phyloP scores from a whole-genome alignment of 2,113 vertebrate genomes.

The Melanerpes formicivorus region DNA sequence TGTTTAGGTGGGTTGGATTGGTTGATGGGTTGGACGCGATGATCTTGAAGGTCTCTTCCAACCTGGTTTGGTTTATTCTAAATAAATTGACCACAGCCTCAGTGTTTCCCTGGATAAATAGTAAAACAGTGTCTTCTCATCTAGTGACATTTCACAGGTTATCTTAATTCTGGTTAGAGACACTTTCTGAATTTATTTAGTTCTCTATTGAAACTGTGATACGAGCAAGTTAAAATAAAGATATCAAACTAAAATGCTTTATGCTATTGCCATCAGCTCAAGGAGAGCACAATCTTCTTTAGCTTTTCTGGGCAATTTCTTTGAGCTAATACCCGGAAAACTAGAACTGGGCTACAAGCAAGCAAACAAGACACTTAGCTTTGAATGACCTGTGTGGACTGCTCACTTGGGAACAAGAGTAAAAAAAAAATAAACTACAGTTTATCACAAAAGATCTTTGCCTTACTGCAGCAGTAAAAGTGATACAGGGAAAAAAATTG shows the following conservation, averaged over 20 bases:
- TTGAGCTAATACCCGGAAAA: conserved; percentile 37
- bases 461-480: conserved; percentile 14
- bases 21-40: too few species aligned
- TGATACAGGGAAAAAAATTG: conserved; percentile 47
- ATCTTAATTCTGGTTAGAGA: conserved; percentile 1
- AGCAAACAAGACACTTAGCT: conserved; percentile 24
- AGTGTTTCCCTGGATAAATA: background rate
- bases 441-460: conserved; percentile 50
- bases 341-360: background rate
- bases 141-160: background rate
- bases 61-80: too few species aligned
- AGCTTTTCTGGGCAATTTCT: conserved; percentile 27
- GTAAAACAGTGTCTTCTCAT: background rate
- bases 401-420: conserved; percentile 25
- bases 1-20: too few species aligned
- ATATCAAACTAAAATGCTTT: background rate
- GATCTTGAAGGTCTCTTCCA: too few species aligned
- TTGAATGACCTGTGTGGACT: conserved; percentile 22
- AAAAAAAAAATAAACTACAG: conserved; percentile 19
- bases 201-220: background rate
- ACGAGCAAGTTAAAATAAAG: conserved; percentile 26
- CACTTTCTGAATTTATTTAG: conserved; percentile 1
- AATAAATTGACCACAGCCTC: background rate
- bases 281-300: background rate
- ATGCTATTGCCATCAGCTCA: background rate